Base-by-base conservation (phyloP, 1,140 invertebrate species). In the Oedothorax gibbosus region DNA sequence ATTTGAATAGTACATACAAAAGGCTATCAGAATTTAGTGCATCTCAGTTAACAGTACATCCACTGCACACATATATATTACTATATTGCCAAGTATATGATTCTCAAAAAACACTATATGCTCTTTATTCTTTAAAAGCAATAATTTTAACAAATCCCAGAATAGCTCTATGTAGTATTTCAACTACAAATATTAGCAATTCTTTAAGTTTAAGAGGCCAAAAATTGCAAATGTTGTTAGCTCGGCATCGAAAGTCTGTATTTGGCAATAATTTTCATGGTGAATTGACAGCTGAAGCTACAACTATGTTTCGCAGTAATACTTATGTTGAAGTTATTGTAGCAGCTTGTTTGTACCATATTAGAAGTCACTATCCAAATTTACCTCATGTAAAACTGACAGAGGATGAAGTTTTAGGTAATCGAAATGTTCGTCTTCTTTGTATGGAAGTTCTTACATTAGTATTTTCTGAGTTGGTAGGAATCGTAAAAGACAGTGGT, bases 261-360 rank as follows among this genome's bases (percentile, higher is more conserved):
- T 93, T 95, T 87, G 95, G 95, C 4, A 93, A 94, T 87, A 94
- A 94, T 77, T 97, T 96, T 89, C 92, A 93, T 85, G 94, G 95
- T 7, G 94, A 94, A 71, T 87, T 91, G 76, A 88, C 93, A 1
- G 90, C 90, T 65, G 91, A 92, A 65, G 89, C 92, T 56, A 86
- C 91, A 71, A 90, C 89, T 66, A 90, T 89, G 77, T 91, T 90
- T 87, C 89, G 95, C 4, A 95, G 94, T 69, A 94, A 93, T 88
- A 97, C 96, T 93, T 96, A 96, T 88, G 90, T 97, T 53, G 96
- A 97, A 89, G 92, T 96, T 15, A 89, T 97, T 18, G 93, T 97
- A 78, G 93, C 93, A 0, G 91, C 95, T 49, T 95, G 95, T 89
- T 90, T 97, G 73, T 95, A 96, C 89, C 96, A 94, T 88, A 92